Evolutionary conservation across 2,888 invertebrate species (phyloP).

Genomic region (Alentia gelatinosa): DNA sequence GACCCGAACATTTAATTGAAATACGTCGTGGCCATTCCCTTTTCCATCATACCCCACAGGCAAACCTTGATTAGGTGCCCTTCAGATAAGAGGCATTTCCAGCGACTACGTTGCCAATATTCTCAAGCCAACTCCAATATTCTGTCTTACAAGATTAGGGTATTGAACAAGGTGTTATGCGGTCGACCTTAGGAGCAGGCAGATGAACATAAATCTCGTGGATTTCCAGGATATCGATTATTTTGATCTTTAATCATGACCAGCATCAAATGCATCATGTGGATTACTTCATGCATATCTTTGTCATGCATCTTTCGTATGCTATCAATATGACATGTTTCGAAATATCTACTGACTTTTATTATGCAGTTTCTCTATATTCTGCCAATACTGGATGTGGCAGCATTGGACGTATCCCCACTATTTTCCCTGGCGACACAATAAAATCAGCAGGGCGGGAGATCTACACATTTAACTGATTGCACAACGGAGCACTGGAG

Average conservation of each 20-base stretch:
- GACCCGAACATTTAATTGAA: too few relatives aligned
- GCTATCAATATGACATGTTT: too few relatives aligned
- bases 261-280: background rate
- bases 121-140: background rate
- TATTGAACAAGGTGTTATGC: background rate
- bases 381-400: background rate
- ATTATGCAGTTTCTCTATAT: too few relatives aligned
- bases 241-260: background rate
- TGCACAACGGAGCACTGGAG: background rate
- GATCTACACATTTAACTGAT: background rate
- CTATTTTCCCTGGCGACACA: background rate
- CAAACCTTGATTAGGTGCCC: background rate
- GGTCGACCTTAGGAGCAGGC: background rate
- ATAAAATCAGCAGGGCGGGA: slow-evolving; percentile 10
- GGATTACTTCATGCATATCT: too few relatives aligned
- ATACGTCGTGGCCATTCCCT: too few relatives aligned
- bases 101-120: background rate
- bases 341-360: too few relatives aligned
- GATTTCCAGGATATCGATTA: background rate
- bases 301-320: too few relatives aligned
- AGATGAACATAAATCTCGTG: background rate
- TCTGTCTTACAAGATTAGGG: background rate
- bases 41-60: too few relatives aligned
- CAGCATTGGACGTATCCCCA: background rate
- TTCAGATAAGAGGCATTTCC: background rate